Evolutionary conservation across 35 echinoderm and acorn worm species (phyloP).

Genomic region (Apostichopus parvimensis): DNA sequence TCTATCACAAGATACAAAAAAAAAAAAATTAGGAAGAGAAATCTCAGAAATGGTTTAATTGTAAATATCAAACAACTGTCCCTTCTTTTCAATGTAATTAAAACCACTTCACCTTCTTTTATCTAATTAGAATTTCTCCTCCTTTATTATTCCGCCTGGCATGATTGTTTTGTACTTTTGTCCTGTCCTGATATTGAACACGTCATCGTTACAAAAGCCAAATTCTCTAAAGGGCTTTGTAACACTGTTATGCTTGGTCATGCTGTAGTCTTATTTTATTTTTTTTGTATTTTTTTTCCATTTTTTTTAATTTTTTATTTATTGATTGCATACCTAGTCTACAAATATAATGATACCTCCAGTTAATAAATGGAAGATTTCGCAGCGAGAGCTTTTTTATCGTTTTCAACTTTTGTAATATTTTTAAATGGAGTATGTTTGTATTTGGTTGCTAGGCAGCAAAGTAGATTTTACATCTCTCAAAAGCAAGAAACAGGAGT

Average conservation of each 20-base stretch:
- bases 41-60: conserved; percentile 12
- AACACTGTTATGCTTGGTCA: neutral
- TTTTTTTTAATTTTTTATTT: neutral
- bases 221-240: conserved; percentile 4
- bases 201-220: neutral
- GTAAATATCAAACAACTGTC: conserved; percentile 10
- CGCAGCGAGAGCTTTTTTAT: neutral
- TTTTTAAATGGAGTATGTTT: conserved; percentile 32
- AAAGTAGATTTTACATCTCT: conserved; percentile 46
- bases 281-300: no score
- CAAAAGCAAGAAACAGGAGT: neutral
- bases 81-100: conserved; percentile 40
- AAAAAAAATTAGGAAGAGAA: neutral
- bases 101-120: conserved; percentile 32
- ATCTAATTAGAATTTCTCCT: conserved; percentile 48
- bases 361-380: conserved; percentile 44
- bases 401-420: neutral
- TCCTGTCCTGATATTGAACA: neutral
- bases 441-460: conserved; percentile 46
- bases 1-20: neutral
- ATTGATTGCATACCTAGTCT: conserved; percentile 41
- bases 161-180: conserved; percentile 31
- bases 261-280: no score
- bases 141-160: neutral
- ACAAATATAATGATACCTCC: conserved; percentile 36